Percentiles rank a stretch among this genome's conserved stretches.
These are phyloP conservation scores for Hypolimnas misippus DNA, from an alignment of 2,888 invertebrate genomes.

Conservation along the genomic window DNA sequence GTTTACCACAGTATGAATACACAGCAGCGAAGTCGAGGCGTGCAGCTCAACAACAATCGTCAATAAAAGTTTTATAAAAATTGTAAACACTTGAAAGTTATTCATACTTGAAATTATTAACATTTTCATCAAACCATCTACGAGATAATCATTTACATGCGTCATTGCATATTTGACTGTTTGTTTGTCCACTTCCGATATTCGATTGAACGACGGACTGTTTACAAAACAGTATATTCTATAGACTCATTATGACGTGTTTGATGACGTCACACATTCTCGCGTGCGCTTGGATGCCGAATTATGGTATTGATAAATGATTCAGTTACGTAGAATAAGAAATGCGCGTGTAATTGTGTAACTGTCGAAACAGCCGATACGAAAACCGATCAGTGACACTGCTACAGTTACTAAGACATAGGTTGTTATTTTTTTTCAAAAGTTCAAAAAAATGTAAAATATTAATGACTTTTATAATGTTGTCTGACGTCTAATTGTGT, in stretches of 20 bases:
- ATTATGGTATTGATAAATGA: not conserved
- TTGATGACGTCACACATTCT: slow-evolving; percentile 53
- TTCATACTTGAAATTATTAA: not conserved
- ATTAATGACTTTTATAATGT: too few relatives aligned
- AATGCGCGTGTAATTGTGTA: not conserved
- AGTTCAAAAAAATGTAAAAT: too few relatives aligned
- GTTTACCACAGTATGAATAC: too few relatives aligned
- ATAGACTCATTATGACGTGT: slow-evolving; percentile 53
- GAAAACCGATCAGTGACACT: too few relatives aligned
- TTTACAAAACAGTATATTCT: slow-evolving; percentile 64
- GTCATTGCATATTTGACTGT: slow-evolving; percentile 43
- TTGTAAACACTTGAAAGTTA: not conserved
- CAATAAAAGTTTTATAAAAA: too few relatives aligned
- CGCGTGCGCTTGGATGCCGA: not conserved
- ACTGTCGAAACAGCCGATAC: too few relatives aligned
- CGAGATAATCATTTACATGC: slow-evolving; percentile 11
- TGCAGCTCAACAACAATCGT: too few relatives aligned
- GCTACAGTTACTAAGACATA: too few relatives aligned
- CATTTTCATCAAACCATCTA: not conserved
- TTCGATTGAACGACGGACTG: slow-evolving; percentile 60
- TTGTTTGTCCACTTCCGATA: slow-evolving; percentile 64
- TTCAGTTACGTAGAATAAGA: too few relatives aligned
- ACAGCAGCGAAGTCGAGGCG: too few relatives aligned
- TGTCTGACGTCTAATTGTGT: too few relatives aligned
- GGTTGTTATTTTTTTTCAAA: too few relatives aligned